These are phyloP conservation scores for Dendroctonus ponderosae DNA, from an alignment of 1,140 invertebrate species.

Conservation along the genomic window DNA sequence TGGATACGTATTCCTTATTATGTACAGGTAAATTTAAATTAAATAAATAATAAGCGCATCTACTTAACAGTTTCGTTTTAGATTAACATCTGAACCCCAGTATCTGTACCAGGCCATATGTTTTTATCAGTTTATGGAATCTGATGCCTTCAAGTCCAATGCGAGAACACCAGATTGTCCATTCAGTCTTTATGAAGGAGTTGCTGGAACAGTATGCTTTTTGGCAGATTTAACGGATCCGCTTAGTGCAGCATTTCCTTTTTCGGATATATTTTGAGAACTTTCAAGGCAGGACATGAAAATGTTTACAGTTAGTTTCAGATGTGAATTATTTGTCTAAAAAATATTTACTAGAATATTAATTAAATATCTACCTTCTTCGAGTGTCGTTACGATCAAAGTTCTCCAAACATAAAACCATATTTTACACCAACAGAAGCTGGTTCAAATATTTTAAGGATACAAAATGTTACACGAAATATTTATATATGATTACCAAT, in stretches of 20 bases:
- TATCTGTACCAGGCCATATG: conserved; percentile 71
- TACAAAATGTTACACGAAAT: no score
- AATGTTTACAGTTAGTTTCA: no score
- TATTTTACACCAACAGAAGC: no score
- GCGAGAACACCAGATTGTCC: conserved; percentile 79
- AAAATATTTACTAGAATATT: no score
- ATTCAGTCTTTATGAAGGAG: conserved; percentile 82
- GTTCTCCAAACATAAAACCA: no score
- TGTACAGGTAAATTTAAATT: conserved; percentile 60
- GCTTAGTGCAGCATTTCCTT: conserved; percentile 76
- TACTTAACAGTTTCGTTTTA: conserved; percentile 8
- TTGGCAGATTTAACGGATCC: conserved; percentile 74
- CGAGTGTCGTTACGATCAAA: no score
- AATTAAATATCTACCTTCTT: no score
- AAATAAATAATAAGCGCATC: not conserved
- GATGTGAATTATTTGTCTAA: no score
- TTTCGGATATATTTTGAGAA: conserved; percentile 71
- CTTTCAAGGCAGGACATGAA: no score
- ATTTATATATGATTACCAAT: no score
- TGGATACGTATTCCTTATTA: conserved; percentile 78
- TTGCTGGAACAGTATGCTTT: conserved; percentile 81
- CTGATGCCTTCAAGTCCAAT: conserved; percentile 63
- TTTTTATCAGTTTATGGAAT: conserved; percentile 76
- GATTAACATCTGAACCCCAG: conserved; percentile 67
- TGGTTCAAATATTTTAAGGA: no score